phyloP scores from a whole-genome alignment of 1,140 invertebrate genomes.

The Neodiprion fabricii region DNA sequence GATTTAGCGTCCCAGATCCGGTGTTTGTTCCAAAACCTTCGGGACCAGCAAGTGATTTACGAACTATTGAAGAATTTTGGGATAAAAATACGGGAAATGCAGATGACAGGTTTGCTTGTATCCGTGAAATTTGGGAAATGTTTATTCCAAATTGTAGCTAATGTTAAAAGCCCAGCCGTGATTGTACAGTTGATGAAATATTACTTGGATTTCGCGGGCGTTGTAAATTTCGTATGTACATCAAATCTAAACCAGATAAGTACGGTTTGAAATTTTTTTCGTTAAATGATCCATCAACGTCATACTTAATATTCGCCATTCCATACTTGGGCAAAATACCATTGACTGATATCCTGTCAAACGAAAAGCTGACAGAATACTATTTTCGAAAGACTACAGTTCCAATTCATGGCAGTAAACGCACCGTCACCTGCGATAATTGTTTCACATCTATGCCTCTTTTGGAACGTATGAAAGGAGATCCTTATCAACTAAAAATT shows the following conservation, averaged over 20 bases:
- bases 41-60: too few relatives aligned
- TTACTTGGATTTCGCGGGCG: slow-evolving; percentile 51
- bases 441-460: slow-evolving; percentile 45
- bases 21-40: too few relatives aligned
- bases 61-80: too few relatives aligned
- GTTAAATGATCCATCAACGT: slow-evolving; percentile 43
- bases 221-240: slow-evolving; percentile 55
- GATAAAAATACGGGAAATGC: slow-evolving; percentile 16
- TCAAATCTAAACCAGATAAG: slow-evolving; percentile 55
- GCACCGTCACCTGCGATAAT: slow-evolving; percentile 47
- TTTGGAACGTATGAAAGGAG: slow-evolving; percentile 31
- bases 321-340: slow-evolving; percentile 47
- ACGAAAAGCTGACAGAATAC: slow-evolving; percentile 1
- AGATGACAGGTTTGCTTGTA: slow-evolving; percentile 30
- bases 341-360: background rate
- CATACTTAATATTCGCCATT: slow-evolving; percentile 46
- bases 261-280: slow-evolving; percentile 59
- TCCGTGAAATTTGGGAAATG: slow-evolving; percentile 34
- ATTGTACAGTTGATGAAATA: slow-evolving; percentile 47
- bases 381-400: slow-evolving; percentile 15
- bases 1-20: too few relatives aligned
- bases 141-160: slow-evolving; percentile 21
- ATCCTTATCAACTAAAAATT: slow-evolving; percentile 35
- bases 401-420: slow-evolving; percentile 37
- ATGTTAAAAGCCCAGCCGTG: slow-evolving; percentile 14